These are phyloP conservation scores for Pandemis corylana DNA, from an alignment of 2,888 invertebrate genomes.

Conservation along the genomic window DNA sequence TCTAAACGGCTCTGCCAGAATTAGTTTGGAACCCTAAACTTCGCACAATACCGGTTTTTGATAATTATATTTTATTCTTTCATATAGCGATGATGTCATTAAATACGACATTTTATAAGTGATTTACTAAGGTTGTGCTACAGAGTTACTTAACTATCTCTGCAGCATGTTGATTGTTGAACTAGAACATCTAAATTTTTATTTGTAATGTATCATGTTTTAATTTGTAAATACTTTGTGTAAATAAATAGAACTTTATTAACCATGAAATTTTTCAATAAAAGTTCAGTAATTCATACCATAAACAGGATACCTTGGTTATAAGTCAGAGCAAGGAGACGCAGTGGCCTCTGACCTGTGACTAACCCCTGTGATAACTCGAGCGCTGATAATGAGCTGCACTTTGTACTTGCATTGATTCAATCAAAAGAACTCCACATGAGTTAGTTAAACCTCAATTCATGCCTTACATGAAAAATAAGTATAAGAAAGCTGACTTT, in stretches of 20 bases:
- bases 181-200: not conserved
- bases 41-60: too few species aligned
- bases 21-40: too few species aligned
- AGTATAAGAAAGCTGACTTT: not conserved
- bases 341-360: conserved; percentile 20
- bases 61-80: too few species aligned
- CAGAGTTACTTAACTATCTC: too few species aligned
- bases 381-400: conserved; percentile 21
- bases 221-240: too few species aligned
- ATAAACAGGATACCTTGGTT: not conserved
- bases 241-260: too few species aligned
- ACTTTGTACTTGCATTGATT: conserved; percentile 22
- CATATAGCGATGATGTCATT: too few species aligned
- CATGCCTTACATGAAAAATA: not conserved
- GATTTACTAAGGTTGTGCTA: too few species aligned
- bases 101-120: too few species aligned
- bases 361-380: conserved; percentile 25
- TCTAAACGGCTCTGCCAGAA: too few species aligned
- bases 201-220: too few species aligned
- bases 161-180: too few species aligned
- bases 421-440: not conserved
- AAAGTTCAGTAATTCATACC: not conserved
- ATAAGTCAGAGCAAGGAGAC: conserved; percentile 7
- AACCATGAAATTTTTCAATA: not conserved
- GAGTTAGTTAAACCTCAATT: not conserved